These are phyloP conservation scores for Brachionus plicatilis DNA, from an alignment of 1,140 invertebrate genomes.

Conservation along the genomic window DNA sequence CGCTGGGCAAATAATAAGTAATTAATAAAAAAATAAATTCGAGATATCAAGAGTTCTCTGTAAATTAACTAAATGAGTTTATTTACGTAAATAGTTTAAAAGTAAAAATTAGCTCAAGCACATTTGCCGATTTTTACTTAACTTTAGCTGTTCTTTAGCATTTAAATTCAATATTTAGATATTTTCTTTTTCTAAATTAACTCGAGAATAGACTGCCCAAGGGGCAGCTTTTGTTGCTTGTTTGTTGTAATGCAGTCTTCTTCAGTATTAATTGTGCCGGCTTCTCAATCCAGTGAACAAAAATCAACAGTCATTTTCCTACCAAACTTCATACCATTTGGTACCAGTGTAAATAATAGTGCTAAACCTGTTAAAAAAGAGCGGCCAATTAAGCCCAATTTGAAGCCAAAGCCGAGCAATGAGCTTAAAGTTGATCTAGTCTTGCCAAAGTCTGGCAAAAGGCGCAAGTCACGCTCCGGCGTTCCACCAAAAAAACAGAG, in stretches of 20 bases:
- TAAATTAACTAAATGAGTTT: background rate
- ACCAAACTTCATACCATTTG: background rate
- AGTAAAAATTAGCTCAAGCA: background rate
- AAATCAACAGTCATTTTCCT: background rate
- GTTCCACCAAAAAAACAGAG: background rate
- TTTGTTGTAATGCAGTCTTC: conserved; percentile 22
- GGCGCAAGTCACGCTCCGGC: background rate
- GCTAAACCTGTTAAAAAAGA: background rate
- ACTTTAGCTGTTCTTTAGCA: background rate
- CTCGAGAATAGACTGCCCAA: background rate
- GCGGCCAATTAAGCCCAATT: background rate
- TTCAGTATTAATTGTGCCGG: conserved; percentile 11
- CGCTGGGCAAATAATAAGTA: background rate
- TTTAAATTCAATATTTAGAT: background rate
- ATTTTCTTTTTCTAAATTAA: background rate
- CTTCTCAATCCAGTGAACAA: background rate
- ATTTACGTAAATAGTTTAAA: background rate
- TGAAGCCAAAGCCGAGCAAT: background rate
- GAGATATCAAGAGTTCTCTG: background rate
- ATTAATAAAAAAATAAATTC: background rate
- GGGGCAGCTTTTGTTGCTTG: background rate
- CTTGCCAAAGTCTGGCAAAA: background rate
- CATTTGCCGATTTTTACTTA: background rate
- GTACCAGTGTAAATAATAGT: background rate
- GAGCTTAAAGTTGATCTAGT: background rate